phyloP scores from a whole-genome alignment of 2,113 vertebrate genomes.

The Gallinago undulata region DNA sequence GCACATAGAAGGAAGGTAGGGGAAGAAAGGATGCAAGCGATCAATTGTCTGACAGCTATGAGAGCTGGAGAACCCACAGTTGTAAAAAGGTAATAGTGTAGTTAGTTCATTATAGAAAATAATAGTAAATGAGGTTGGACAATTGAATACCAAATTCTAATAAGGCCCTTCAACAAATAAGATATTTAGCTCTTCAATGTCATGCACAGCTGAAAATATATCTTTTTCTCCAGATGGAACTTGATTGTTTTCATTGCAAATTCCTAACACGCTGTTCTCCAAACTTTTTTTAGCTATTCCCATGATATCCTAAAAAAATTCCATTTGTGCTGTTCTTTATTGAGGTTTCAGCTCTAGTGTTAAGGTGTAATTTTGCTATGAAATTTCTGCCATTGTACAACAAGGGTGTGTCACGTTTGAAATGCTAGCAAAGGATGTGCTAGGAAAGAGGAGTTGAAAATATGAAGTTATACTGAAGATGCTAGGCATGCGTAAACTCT shows the following conservation, averaged over 20 bases:
- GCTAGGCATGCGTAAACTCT: not conserved
- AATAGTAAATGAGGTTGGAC: not conserved
- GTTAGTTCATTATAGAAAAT: not conserved
- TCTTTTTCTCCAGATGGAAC: slow-evolving; percentile 29
- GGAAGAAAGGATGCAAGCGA: not conserved
- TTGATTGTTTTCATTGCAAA: slow-evolving; percentile 36
- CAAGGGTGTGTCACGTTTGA: not conserved
- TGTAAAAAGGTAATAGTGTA: not conserved
- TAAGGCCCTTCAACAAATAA: not conserved
- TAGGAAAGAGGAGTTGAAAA: not conserved
- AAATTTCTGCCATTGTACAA: not conserved
- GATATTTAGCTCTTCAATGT: not conserved
- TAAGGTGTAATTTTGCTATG: not conserved
- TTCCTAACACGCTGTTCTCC: slow-evolving; percentile 37
- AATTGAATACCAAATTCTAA: not conserved
- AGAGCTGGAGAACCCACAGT: not conserved
- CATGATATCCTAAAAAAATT: slow-evolving; percentile 34
- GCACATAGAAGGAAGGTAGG: not conserved
- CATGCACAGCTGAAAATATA: slow-evolving; percentile 12
- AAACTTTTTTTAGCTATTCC: slow-evolving; percentile 27
- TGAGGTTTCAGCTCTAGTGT: not conserved
- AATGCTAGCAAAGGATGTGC: not conserved
- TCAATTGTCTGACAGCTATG: not conserved
- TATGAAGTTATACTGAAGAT: not conserved
- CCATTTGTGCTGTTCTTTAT: not conserved